Percentiles rank a stretch among this genome's conserved stretches.
phyloP scores from a whole-genome alignment of 1,140 invertebrate genomes.

The Diploscapter pachys region DNA sequence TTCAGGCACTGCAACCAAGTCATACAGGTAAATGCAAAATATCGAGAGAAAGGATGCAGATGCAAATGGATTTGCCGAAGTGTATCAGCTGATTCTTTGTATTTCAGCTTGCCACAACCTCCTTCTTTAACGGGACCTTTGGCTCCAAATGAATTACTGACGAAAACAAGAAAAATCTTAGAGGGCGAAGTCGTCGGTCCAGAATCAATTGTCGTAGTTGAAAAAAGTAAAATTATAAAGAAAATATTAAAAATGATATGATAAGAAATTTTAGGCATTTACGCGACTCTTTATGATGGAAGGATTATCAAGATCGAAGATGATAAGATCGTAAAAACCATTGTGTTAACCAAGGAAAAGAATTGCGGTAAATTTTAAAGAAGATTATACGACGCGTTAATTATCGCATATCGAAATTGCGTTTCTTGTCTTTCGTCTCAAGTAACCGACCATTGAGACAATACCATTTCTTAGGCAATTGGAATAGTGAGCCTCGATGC shows the following conservation, averaged over 20 bases:
- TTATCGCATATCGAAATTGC: too few relatives aligned
- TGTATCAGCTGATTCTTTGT: not conserved
- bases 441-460: too few relatives aligned
- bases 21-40: slow-evolving; percentile 7
- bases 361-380: slow-evolving; percentile 40
- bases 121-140: slow-evolving; percentile 39
- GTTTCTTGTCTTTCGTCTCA: too few relatives aligned
- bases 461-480: too few relatives aligned
- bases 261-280: slow-evolving; percentile 25
- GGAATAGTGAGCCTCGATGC: slow-evolving; percentile 38
- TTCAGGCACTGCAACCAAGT: not conserved
- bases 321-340: slow-evolving; percentile 40
- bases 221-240: slow-evolving; percentile 12
- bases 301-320: slow-evolving; percentile 54
- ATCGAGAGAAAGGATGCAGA: too few relatives aligned
- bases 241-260: slow-evolving; percentile 27
- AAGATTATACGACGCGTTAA: too few relatives aligned
- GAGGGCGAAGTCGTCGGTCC: slow-evolving; percentile 49
- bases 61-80: too few relatives aligned
- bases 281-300: slow-evolving; percentile 50
- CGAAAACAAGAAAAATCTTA: slow-evolving; percentile 37
- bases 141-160: slow-evolving; percentile 37
- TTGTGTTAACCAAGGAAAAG: slow-evolving; percentile 38
- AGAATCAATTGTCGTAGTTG: slow-evolving; percentile 54
- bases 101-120: slow-evolving; percentile 43